Base-by-base conservation (phyloP, 1,140 invertebrate species). In the Parasteatoda tepidariorum region DNA sequence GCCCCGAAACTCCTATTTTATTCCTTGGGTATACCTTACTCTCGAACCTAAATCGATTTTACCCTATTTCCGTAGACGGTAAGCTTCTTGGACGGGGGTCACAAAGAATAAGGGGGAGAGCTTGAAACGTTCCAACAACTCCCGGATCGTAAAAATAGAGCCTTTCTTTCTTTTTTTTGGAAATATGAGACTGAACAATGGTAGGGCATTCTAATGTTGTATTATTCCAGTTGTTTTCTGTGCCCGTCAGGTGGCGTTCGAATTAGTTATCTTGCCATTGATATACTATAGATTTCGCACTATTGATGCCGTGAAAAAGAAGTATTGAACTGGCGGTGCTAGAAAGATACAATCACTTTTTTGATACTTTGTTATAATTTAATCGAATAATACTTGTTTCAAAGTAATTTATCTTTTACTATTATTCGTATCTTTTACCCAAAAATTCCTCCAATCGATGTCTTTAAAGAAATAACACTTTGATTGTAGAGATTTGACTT, bases 111-210 rank as follows among this genome's bases (percentile, higher is more conserved):
- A 31, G 75, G 64, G 55, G 7, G 55, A 24, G 26, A 34, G 31
- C 9, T 38, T 38, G 31, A 67, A 41, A 62, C 33, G 31, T 68
- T 81, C 54, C 66, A 68, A 79, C 75, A 68, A 68, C 66, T 81
- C 78, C 66, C 64, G 48, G 78, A 81, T 81, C 78, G 78, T 81
- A 81, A 81, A 81, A 81, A 81, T 68, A 81, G 78, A 81, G 66
- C 66, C 78, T 28, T 62, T 70, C 75, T 62, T 18, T 62, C n/a
- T 48, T 48, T 18, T 81, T 70, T 81, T 81, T 59, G 78, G 67
- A 81, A 70, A 70, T 81, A 81, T 81, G 66, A 48, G 64, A 48
- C 41, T 24, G 66, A 70, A 81, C 78, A 81, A 81, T 81, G 78
- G 66, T 22, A 30, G 62, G 18, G 78, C 78, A 81, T 81, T 70